Evolutionary conservation across 2,113 vertebrate species (phyloP).

Genomic region (Sylvia atricapilla): DNA sequence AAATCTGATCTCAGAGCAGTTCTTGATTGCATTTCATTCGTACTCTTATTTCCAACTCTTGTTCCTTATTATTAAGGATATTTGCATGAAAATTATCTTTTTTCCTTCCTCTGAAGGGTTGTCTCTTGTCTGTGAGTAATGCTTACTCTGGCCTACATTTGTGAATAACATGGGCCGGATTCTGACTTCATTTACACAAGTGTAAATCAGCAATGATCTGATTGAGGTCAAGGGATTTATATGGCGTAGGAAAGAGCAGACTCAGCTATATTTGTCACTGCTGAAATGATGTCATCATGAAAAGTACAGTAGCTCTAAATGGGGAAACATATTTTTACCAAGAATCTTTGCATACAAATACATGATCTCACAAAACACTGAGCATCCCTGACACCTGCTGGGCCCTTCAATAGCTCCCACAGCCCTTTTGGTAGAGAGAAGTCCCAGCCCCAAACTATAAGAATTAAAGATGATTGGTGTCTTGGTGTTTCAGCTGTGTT

Average conservation of each 20-base stretch:
- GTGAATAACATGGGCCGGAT: slow-evolving; percentile 34
- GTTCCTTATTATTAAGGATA: slow-evolving; percentile 62
- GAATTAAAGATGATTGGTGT: background rate
- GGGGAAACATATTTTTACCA: slow-evolving; percentile 26
- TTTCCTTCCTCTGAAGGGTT: slow-evolving; percentile 41
- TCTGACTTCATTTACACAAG: slow-evolving; percentile 53
- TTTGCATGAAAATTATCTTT: slow-evolving; percentile 60
- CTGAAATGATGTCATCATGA: slow-evolving; percentile 46
- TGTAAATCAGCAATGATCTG: slow-evolving; percentile 51
- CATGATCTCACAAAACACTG: slow-evolving; percentile 1
- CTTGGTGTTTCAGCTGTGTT: background rate
- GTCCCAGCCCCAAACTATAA: background rate
- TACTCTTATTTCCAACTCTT: slow-evolving; percentile 54
- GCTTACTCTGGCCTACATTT: slow-evolving; percentile 56
- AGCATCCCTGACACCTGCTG: slow-evolving; percentile 36
- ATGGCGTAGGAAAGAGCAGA: slow-evolving; percentile 32
- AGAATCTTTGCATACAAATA: background rate
- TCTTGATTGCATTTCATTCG: slow-evolving; percentile 62
- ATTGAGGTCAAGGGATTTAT: slow-evolving; percentile 60
- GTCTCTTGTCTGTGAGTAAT: slow-evolving; percentile 58
- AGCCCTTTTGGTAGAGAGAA: background rate
- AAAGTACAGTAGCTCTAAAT: slow-evolving; percentile 28
- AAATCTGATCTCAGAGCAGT: slow-evolving; percentile 38
- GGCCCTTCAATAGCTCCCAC: background rate
- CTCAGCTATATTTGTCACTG: slow-evolving; percentile 54